Evolutionary conservation across 2,797 vertebrate genomes (phyloP).

Genomic region (Percopsis omiscomaycus): DNA sequence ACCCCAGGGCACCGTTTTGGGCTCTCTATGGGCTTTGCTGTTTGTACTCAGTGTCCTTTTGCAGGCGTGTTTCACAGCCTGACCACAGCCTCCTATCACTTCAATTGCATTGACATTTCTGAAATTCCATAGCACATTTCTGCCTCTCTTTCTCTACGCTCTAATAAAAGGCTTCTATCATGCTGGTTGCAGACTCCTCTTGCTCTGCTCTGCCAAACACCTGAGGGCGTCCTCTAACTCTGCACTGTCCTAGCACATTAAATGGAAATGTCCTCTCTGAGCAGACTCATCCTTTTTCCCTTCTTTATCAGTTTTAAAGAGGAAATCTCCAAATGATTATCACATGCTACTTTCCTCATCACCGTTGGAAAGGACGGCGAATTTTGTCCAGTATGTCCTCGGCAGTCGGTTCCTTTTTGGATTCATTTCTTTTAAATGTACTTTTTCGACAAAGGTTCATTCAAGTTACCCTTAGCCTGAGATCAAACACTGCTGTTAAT

Average conservation of each 20-base stretch:
- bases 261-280: conserved; percentile 60
- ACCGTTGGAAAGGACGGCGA: conserved; percentile 3
- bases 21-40: conserved; percentile 42
- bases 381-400: not conserved
- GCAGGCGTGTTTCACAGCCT: conserved; percentile 41
- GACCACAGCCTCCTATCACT: conserved; percentile 53
- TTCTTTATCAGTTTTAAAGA: conserved; percentile 26
- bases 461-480: too few species aligned
- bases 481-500: not conserved
- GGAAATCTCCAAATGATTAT: conserved; percentile 12
- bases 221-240: conserved; percentile 57
- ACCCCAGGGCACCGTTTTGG: conserved; percentile 42
- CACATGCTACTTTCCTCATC: conserved; percentile 18
- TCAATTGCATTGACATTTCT: conserved; percentile 20
- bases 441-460: too few species aligned
- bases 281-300: conserved; percentile 26
- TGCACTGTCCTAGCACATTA: conserved; percentile 60
- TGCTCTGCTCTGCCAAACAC: conserved; percentile 62
- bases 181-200: conserved; percentile 48
- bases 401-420: not conserved
- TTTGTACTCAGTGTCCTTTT: conserved; percentile 38
- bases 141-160: conserved; percentile 32
- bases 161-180: conserved; percentile 54
- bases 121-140: conserved; percentile 39
- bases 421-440: too few species aligned